phyloP scores from a whole-genome alignment of 2,888 invertebrate species.

The Nezara viridula region DNA sequence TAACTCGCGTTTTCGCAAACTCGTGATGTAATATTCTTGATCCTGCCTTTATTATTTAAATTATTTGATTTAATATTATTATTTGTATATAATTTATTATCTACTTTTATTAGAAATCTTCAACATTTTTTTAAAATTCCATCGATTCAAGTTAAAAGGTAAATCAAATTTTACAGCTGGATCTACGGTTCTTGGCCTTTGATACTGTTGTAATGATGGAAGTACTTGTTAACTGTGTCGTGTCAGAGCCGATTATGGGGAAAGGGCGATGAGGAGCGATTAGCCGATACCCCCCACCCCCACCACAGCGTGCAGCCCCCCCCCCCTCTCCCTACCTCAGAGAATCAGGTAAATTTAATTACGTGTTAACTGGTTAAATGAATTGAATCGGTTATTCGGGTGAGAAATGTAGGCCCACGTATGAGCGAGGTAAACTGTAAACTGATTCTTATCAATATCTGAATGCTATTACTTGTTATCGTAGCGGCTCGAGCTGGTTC shows the following conservation, averaged over 20 bases:
- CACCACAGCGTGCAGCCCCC: not conserved
- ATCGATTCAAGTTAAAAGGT: not conserved
- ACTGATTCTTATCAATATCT: not conserved
- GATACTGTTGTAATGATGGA: not conserved
- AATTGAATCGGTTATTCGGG: slow-evolving; percentile 50
- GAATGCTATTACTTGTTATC: slow-evolving; percentile 26
- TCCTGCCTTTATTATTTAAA: too few relatives aligned
- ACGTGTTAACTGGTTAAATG: slow-evolving; percentile 54
- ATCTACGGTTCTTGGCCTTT: not conserved
- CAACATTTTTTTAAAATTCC: too few relatives aligned
- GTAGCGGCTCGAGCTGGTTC: not conserved
- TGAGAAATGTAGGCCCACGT: slow-evolving; percentile 19
- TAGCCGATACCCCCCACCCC: slow-evolving; percentile 36
- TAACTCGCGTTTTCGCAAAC: too few relatives aligned
- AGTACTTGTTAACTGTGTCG: not conserved
- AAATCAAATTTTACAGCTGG: not conserved
- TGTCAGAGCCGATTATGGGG: slow-evolving; percentile 31
- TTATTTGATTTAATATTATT: too few relatives aligned
- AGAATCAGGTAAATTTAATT: slow-evolving; percentile 52
- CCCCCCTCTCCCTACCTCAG: not conserved
- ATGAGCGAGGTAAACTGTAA: slow-evolving; percentile 6
- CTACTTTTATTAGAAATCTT: too few relatives aligned
- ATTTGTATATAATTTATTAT: too few relatives aligned
- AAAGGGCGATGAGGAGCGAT: slow-evolving; percentile 30
- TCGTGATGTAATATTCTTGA: too few relatives aligned